Evolutionary conservation across 2,113 vertebrate genomes (phyloP), one percentile per base, ranked within the genome.

Genomic region (Alces alces): DNA sequence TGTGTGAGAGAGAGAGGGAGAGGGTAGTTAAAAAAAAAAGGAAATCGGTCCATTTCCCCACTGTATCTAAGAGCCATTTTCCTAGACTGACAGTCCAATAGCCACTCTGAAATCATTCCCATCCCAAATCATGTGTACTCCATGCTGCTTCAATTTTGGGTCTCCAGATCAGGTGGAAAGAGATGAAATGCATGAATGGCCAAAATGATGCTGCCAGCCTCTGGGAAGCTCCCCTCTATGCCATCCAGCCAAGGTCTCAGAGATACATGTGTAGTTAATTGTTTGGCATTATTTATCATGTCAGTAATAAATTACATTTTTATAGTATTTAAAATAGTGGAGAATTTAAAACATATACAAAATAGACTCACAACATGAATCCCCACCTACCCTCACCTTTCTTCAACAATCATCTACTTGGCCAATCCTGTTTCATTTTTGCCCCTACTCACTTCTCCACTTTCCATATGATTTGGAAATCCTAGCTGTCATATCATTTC

Each of bases 381-480:
- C 16, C 19, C 27, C 8, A 52, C 21, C 33, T 45, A 52, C 54
- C n/a, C 17, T 84, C 30, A 82, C 12, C 19, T 83, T 2, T 79
- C 39, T 85, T 64, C 54, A 54, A 17, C 47, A 92, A 10, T 86
- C 54, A 64, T 28, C 58, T 82, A 36, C 3, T 50, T 43, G 28
- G 7, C 86, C 17, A 19, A 12, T 70, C 39, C 27, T 93, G 10
- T 83, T 92, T 84, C 14, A 36, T 36, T 87, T 79, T 84, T 33
- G 17, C 15, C 47, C 45, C 30, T 39, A 16, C 8, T 43, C 23
- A 66, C 27, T 90, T 91, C 64, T 96, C 57, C 33, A 92, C 43
- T 95, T 96, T 55, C 47, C 64, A 33, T n/a, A 25, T 36, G 16
- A 84, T 93, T 95, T 82, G 80, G 54, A 97, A 94, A 73, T 80